Evolutionary conservation across 2,888 invertebrate genomes (phyloP).

Genomic region (Rotaria socialis): DNA sequence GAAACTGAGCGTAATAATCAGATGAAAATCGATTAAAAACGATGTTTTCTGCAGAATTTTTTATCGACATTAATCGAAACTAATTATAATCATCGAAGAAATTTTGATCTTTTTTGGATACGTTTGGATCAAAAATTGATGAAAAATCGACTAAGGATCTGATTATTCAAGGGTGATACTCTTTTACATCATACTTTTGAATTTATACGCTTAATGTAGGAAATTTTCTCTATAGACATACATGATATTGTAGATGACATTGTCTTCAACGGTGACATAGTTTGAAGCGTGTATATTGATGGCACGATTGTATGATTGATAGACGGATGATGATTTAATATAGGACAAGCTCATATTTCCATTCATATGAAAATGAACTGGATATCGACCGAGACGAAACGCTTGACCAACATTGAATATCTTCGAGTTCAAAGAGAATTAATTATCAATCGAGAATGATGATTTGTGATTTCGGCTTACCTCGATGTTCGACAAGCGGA

Average conservation of each 20-base stretch:
- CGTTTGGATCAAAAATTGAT: not conserved
- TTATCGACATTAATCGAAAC: no score
- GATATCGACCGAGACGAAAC: slow-evolving; percentile 53
- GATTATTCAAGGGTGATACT: no score
- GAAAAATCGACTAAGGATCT: not conserved
- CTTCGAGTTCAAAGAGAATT: not conserved
- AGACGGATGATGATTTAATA: slow-evolving; percentile 52
- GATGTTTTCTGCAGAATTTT: no score
- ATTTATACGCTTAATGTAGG: no score
- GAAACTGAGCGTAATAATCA: no score
- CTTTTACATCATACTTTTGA: no score
- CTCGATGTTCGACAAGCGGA: no score
- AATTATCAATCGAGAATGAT: no score
- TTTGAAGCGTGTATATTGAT: slow-evolving; percentile 55
- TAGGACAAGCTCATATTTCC: slow-evolving; percentile 54
- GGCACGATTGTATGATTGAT: slow-evolving; percentile 54
- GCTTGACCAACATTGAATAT: slow-evolving; percentile 40
- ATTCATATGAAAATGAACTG: slow-evolving; percentile 55
- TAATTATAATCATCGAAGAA: no score
- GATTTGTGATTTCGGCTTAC: no score
- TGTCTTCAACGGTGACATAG: slow-evolving; percentile 51
- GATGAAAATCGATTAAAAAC: no score
- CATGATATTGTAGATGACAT: slow-evolving; percentile 44
- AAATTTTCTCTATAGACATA: not conserved
- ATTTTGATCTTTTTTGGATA: no score